Base-by-base conservation (phyloP, 2,797 vertebrate genomes). In the Pelobates cultripes region DNA sequence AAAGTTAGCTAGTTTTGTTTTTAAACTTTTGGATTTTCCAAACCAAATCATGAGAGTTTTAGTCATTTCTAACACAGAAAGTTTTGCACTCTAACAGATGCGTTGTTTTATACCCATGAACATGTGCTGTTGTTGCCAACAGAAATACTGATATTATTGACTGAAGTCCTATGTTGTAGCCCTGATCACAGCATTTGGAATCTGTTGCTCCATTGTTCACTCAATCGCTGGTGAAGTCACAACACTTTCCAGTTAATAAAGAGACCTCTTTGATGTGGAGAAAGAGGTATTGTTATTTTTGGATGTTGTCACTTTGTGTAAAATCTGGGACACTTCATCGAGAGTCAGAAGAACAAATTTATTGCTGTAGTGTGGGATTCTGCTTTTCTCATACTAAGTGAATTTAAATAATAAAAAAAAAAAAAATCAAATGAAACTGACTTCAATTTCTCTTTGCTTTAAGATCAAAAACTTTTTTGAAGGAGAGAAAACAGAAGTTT, bases 401-500 rank as follows among this genome's bases (percentile, higher is more conserved):
- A 79, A 79, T 83, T 79, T 69, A 45, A 75, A 75, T 70, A 79
- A 78, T 4, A 17, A 0, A 57, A 12, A 57, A 57, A 57, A 12
- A 57, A 57, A 70, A 57, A 71, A 69, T 75, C n/a, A 61, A 73
- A 80, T 80, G 85, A 71, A 85, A 87, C 70, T 87, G 87, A 88
- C 82, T 88, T 87, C 68, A 76, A 4, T 86, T 85, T 88, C 84
- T 86, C 64, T 84, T 75, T 84, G 85, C 83, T 75, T 84, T 87
- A 72, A 85, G 77, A 85, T 81, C 86, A 77, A 87, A 84, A 78
- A 57, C 79, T 45, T 82, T 74, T 89, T 84, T 77, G 80, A 89
- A 88, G 76, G 87, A 76, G 85, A 88, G 86, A 86, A 89, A 75
- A 86, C 43, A 86, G 66, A 86, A 86, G 73, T 86, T 91, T 90